phyloP scores from a whole-genome alignment of 1,140 invertebrate species.

The Aphaenogaster rudis region DNA sequence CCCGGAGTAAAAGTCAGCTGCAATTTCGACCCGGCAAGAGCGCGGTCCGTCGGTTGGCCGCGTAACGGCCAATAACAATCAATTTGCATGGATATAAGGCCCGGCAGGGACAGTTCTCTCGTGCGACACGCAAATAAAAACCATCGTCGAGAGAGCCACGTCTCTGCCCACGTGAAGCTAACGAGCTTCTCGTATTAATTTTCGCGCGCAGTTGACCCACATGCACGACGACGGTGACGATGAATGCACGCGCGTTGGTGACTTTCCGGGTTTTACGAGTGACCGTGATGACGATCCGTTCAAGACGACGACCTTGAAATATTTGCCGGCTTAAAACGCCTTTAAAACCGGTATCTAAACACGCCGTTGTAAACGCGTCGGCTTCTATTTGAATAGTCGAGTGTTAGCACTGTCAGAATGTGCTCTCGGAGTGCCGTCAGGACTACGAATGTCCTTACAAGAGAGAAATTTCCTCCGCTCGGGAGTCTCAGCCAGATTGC shows the following conservation, averaged over 20 bases:
- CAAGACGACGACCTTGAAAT: conserved; percentile 69
- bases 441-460: conserved; percentile 41
- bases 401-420: conserved; percentile 63
- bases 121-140: conserved; percentile 58
- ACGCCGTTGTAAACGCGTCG: conserved; percentile 13
- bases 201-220: conserved; percentile 60
- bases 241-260: conserved; percentile 19
- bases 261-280: conserved; percentile 39
- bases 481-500: background rate
- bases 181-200: conserved; percentile 70
- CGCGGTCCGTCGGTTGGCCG: conserved; percentile 38
- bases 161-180: conserved; percentile 39
- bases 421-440: conserved; percentile 44
- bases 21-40: conserved; percentile 47
- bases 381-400: conserved; percentile 50
- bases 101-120: conserved; percentile 32
- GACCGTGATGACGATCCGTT: conserved; percentile 27
- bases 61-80: conserved; percentile 73
- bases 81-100: conserved; percentile 73
- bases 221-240: conserved; percentile 16
- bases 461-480: conserved; percentile 35
- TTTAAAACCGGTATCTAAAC: conserved; percentile 76
- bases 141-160: background rate
- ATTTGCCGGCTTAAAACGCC: conserved; percentile 71
- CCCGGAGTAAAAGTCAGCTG: conserved; percentile 59